Base-by-base conservation (phyloP, 2,888 invertebrate genomes). In the Himalopsyche anomala region DNA sequence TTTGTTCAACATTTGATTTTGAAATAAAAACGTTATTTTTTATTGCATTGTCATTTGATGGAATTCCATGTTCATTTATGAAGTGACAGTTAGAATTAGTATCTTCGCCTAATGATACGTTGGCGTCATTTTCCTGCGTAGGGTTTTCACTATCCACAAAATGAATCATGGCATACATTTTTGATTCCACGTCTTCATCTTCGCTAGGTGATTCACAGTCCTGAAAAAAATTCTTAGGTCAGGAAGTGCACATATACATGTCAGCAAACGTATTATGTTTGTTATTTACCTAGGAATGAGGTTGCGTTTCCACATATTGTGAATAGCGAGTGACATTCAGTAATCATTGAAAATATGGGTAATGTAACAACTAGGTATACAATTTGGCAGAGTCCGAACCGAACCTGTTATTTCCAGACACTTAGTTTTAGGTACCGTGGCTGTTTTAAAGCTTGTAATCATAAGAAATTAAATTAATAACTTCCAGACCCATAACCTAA, bases 151-250 rank as follows among this genome's bases (percentile, higher is more conserved):
- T 90, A 89, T 93, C 92, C 88, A 91, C 92, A 91, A 93, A 91
- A 90, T 93, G 92, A 89, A 93, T 89, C 91, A 92, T 92, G 90
- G 93, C 92, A 91, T 93, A 93, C 89, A 93, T 90, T 90, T 91
- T 91, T 89, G 92, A 92, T 89, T 93, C 92, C 91, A 92, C 90
- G 89, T 93, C 93, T 91, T 92, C 91, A 90, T 93, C 93, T n/a
- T 88, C 88, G 38, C 84, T 86, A n/a, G 69, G 69, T 17, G 80
- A 55, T 54, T 85, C 86, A 19, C 91, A 92, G 91, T 92, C 93
- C 93, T 93, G 90, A 89, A 92, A 92, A 89, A 89, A 84, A n/a
- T 8, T 6, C 15, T 51, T 4, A 51, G 12, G 51, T 51, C 51
- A 51, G 51, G 15, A 12, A 51, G 15, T 51, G 45, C 15, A 51